Evolutionary conservation across 1,140 invertebrate species (phyloP), one percentile per base, ranked within the genome.

Genomic region (Aporrectodea caliginosa): DNA sequence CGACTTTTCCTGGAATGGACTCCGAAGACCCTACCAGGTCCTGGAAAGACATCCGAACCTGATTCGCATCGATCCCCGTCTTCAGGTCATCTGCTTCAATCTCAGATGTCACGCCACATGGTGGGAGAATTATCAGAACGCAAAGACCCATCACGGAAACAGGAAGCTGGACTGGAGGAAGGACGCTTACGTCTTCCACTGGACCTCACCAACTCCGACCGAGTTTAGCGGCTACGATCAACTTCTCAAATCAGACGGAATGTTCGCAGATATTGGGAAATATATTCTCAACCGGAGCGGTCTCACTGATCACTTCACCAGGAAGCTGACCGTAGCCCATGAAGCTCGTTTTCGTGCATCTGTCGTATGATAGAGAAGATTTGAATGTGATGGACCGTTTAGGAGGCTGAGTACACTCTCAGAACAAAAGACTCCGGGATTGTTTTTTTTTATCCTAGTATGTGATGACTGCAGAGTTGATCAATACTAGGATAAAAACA

Each of bases 1-100:
- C 29, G 79, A 80, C 31, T 80, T 75, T 75, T 80, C 79, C 22
- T 81, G 72, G 70, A 81, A 81, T 33, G 80, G 80, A 34, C 77
- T 81, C 32, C 69, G 77, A 2, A 31, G 69, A 58, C 80, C 80
- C 1, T 81, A 81, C 58, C 35, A 72, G 27, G 35, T 81, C n/a
- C 32, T 70, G 77, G 80, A 81, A 35, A 33, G 72, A 16, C 72
- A 78, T 29, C 80, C 80, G n/a, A 73, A 81, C 1, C 58, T 81
- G 1, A 27, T 78, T 12, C n/a, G 35, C 30, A 78, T 81, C 14
- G 73, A 81, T 74, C 80, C 80, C 0, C 77, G 74, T 34, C 68
- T 81, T 31, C 29, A 77, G 75, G 77, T 78, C 0, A 81, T 81
- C 31, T 81, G 80, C 34, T 81, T 74, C 73, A 34, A 81, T 30